phyloP scores from a whole-genome alignment of 2,113 vertebrate genomes.

The Herpetotheres cachinnans region DNA sequence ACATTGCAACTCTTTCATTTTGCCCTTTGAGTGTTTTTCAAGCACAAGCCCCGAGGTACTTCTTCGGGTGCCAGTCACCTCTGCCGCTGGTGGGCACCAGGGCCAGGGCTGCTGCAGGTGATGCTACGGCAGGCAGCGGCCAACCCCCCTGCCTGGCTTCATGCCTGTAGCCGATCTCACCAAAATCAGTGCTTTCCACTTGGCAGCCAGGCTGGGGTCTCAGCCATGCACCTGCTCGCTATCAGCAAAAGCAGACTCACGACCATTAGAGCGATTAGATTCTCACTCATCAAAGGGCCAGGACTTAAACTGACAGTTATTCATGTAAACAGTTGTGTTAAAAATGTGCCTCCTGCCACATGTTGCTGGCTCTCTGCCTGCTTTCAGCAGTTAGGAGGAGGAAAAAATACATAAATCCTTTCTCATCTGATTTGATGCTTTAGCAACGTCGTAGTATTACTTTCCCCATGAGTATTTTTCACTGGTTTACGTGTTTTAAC shows the following conservation, averaged over 20 bases:
- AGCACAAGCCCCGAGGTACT: not conserved
- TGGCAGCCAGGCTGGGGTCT: not conserved
- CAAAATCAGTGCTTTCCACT: not conserved
- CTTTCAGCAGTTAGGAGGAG: not conserved
- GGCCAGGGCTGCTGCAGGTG: not conserved
- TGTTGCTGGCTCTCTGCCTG: slow-evolving; percentile 7
- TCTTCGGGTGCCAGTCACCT: not conserved
- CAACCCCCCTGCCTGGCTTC: not conserved
- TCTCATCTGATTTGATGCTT: slow-evolving; percentile 3
- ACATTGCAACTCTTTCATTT: not conserved
- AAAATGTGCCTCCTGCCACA: slow-evolving; percentile 25
- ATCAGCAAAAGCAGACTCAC: fast-evolving
- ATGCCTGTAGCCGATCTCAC: not conserved
- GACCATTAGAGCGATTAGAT: not conserved
- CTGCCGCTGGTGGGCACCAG: not conserved
- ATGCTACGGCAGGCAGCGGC: not conserved
- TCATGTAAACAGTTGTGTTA: not conserved
- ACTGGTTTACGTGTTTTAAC: not conserved
- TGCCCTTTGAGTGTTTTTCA: not conserved
- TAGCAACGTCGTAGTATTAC: not conserved
- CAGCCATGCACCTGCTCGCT: fast-evolving
- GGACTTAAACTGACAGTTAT: slow-evolving; percentile 32
- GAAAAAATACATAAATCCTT: not conserved
- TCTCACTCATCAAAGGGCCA: slow-evolving; percentile 9
- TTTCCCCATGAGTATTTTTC: not conserved